phyloP scores from a whole-genome alignment of 2,888 invertebrate species.

The Laspeyria flexula region DNA sequence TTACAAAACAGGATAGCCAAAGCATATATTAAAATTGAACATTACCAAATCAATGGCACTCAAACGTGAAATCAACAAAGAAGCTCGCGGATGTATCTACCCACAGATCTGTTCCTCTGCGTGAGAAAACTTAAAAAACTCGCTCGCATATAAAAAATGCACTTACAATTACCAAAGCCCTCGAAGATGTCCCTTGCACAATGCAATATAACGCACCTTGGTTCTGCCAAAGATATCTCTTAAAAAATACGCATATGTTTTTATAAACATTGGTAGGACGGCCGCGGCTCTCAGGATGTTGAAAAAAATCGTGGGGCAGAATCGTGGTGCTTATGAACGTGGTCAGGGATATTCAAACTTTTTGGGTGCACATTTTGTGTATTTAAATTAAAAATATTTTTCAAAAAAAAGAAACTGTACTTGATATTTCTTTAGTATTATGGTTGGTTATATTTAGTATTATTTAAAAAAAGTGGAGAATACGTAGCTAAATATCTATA shows the following conservation, averaged over 20 bases:
- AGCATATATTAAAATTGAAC: slow-evolving; percentile 26
- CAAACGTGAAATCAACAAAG: slow-evolving; percentile 63
- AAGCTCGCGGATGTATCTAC: slow-evolving; percentile 80
- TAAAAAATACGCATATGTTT: slow-evolving; percentile 86
- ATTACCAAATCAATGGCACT: slow-evolving; percentile 66
- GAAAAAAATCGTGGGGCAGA: slow-evolving; percentile 69
- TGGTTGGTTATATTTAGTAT: too few relatives aligned
- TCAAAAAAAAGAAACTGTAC: too few relatives aligned
- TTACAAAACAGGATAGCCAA: slow-evolving; percentile 15
- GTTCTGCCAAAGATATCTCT: slow-evolving; percentile 68
- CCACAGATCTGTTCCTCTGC: slow-evolving; percentile 82
- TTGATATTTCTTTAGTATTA: too few relatives aligned
- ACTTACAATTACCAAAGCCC: slow-evolving; percentile 79
- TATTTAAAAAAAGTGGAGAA: too few relatives aligned
- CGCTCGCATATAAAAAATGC: slow-evolving; percentile 79
- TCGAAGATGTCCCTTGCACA: slow-evolving; percentile 79
- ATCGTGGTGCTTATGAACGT: slow-evolving; percentile 31
- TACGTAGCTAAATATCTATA: too few relatives aligned
- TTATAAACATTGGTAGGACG: slow-evolving; percentile 79
- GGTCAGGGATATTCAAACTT: slow-evolving; percentile 58
- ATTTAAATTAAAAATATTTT: too few relatives aligned
- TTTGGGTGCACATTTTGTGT: too few relatives aligned
- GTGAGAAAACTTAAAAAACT: slow-evolving; percentile 84
- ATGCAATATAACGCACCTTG: slow-evolving; percentile 74
- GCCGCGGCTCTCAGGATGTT: slow-evolving; percentile 60